Evolutionary conservation across 2,888 invertebrate genomes (phyloP).

Genomic region (Sinodicranocentrus sp.): DNA sequence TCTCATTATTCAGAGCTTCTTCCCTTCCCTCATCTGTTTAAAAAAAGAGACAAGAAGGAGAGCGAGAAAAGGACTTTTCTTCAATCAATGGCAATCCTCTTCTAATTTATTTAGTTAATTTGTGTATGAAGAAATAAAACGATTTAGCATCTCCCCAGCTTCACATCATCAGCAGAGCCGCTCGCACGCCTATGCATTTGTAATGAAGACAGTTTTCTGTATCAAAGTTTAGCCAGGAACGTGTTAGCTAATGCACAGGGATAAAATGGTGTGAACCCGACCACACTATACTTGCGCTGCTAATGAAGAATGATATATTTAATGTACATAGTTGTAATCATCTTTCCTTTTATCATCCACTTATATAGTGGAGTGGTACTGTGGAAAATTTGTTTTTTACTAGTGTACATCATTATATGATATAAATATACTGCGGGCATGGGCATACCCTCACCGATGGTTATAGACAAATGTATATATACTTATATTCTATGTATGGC

Average conservation of each 20-base stretch:
- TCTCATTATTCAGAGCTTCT: slow-evolving; percentile 1
- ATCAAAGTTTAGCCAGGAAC: no score
- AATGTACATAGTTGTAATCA: slow-evolving; percentile 21
- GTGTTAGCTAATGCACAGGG: no score
- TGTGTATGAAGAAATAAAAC: slow-evolving; percentile 24
- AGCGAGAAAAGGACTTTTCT: slow-evolving; percentile 46
- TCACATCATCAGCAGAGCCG: no score
- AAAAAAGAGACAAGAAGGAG: not conserved
- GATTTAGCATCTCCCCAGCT: no score
- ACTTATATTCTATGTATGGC: slow-evolving; percentile 4
- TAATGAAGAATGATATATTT: slow-evolving; percentile 58
- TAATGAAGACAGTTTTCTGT: no score
- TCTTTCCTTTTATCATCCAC: not conserved
- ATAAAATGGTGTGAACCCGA: slow-evolving; percentile 21
- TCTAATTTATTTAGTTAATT: slow-evolving; percentile 62
- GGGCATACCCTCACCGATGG: not conserved
- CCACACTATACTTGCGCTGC: not conserved
- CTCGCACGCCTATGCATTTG: no score
- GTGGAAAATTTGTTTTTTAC: no score
- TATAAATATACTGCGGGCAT: not conserved
- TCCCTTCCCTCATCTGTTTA: slow-evolving; percentile 13
- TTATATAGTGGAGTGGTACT: not conserved
- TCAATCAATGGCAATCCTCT: slow-evolving; percentile 42
- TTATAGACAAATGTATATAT: slow-evolving; percentile 17
- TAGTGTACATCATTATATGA: not conserved